Percentiles rank a stretch among this genome's conserved stretches.
Conservation (phyloP, 2,113 vertebrate genomes). For the Serilophus lunatus region DNA sequence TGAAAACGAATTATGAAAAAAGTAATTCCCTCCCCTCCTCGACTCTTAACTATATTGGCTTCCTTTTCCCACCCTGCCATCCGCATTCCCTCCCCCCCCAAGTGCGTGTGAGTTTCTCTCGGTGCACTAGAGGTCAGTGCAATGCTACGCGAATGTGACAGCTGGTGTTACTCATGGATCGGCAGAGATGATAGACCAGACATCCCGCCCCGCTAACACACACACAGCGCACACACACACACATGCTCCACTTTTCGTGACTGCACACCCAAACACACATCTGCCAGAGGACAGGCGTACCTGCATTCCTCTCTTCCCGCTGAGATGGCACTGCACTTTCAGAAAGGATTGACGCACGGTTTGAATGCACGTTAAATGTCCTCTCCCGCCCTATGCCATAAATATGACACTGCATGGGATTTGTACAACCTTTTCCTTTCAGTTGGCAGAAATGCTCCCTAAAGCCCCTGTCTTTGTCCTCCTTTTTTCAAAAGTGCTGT, state of each 20-base stretch:
- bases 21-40: too few relatives aligned
- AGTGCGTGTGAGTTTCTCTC: neutral
- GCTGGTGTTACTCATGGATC: neutral
- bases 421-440: neutral
- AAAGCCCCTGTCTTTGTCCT: neutral
- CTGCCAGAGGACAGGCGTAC: neutral
- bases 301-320: neutral
- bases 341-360: neutral
- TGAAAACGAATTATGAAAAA: neutral
- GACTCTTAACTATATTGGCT: neutral
- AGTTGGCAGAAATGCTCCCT: neutral
- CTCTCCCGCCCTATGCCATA: neutral
- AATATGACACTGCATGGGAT: neutral
- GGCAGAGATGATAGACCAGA: neutral
- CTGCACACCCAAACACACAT: neutral
- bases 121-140: conserved; percentile 54
- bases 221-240: neutral
- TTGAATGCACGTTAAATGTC: neutral
- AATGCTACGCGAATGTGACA: neutral
- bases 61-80: neutral
- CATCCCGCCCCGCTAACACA: neutral
- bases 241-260: neutral
- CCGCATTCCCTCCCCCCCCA: neutral
- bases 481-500: neutral
- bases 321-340: neutral